Evolutionary conservation across 53 echinoderm and acorn worm species (phyloP), one percentile per base, ranked within the genome.

Genomic region (Henricia sp.): DNA sequence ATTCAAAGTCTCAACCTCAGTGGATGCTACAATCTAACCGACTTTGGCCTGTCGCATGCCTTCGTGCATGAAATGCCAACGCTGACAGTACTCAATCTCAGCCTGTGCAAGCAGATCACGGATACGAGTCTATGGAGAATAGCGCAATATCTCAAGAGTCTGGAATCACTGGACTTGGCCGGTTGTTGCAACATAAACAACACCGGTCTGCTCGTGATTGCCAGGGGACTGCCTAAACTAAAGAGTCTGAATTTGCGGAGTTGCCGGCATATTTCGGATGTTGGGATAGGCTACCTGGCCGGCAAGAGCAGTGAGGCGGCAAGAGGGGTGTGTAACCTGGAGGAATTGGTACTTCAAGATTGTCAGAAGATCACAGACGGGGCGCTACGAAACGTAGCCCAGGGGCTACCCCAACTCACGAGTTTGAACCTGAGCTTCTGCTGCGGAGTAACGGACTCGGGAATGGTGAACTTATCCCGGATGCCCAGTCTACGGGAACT

Each of bases 51-150:
- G 71, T 88, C 93, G 13, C 89, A 99, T 75, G 99, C 99, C 41
- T 99, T 99, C 70, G 76, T 86, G 74, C 84, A 90, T 63, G 91
- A 90, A 78, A 90, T 99, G n/a, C 92, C 91, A 29, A 89, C 94
- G 41, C 84, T 99, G 74, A 92, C 92, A 83, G 99, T 99, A 83
- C 92, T 99, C 62, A 99, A 99, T 77, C 76, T 99, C 6, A 99
- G 94, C 73, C 94, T 99, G 60, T 99, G 99, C 90, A 99, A 99
- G 86, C 99, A 99, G 87, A 95, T 99, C 52, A 99, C 99, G 43
- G 99, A 99, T 74, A 94, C 84, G 55, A 94, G 94, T 78, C 71
- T 99, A 32, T 88, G 92, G 90, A 74, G 92, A 67, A 99, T 99
- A 60, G 99, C 92, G 42, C 92, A 94, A 72, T 91, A 94, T 88